A percentile compares a stretch with the other conserved stretches of the same genome.
Evolutionary conservation across 2,797 vertebrate species (phyloP).

Genomic region (Hippopotamyrus pictus): DNA sequence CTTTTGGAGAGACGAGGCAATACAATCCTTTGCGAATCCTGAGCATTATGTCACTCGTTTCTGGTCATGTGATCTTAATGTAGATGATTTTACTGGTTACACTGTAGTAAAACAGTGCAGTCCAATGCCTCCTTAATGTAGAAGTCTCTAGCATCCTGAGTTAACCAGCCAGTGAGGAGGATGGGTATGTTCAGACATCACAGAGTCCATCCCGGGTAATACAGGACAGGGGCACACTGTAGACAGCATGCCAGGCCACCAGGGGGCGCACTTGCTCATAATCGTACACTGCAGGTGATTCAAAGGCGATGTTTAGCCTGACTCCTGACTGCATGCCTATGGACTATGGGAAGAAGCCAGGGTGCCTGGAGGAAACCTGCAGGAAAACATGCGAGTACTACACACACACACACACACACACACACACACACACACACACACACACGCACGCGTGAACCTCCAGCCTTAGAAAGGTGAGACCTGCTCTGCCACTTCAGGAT

Average conservation of each 20-base stretch:
- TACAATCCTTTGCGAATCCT: not conserved
- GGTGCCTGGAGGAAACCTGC: not conserved
- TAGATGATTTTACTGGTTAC: not conserved
- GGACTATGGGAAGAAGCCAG: not conserved
- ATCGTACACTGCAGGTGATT: not conserved
- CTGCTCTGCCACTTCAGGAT: not conserved
- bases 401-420: too few species aligned
- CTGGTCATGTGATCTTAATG: not conserved
- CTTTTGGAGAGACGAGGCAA: not conserved
- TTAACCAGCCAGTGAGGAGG: not conserved
- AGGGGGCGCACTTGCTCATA: not conserved
- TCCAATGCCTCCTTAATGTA: not conserved
- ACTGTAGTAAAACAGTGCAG: not conserved
- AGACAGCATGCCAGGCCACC: not conserved
- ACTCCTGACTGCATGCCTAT: not conserved
- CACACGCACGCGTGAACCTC: not conserved
- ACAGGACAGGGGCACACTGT: not conserved
- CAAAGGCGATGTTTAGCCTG: not conserved
- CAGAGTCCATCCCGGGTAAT: not conserved
- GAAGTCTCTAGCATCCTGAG: not conserved
- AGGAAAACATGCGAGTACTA: not conserved
- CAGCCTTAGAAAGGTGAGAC: not conserved
- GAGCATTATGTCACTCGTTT: not conserved
- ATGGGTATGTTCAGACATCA: not conserved
- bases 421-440: too few species aligned